Evolutionary conservation across 2,888 invertebrate genomes (phyloP).

Genomic region (Vesta saturnalis): DNA sequence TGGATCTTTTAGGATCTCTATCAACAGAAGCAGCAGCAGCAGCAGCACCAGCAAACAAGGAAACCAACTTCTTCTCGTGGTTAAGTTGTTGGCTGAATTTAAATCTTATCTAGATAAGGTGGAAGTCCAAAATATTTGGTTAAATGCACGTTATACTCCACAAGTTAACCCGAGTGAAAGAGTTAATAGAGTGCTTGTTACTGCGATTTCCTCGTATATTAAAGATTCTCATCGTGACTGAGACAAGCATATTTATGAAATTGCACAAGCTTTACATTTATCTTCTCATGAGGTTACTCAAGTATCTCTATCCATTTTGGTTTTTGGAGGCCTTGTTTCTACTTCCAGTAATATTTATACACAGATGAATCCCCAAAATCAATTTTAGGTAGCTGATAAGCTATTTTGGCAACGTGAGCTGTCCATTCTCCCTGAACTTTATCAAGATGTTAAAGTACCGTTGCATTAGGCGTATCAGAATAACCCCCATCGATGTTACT

Average conservation of each 20-base stretch:
- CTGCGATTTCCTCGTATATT: neutral
- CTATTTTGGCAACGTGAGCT: no score
- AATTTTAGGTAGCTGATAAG: no score
- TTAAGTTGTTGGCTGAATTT: constrained; percentile 25
- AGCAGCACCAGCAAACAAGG: constrained; percentile 30
- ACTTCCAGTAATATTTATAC: neutral
- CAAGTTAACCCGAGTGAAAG: neutral
- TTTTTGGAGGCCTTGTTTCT: neutral
- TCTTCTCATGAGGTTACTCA: neutral
- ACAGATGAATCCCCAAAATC: no score
- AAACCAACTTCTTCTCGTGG: constrained; percentile 33
- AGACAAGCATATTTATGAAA: neutral
- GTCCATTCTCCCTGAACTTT: neutral
- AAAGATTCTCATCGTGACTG: neutral
- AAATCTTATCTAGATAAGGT: neutral
- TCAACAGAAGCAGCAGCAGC: no score
- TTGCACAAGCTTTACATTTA: neutral
- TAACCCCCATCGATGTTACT: neutral
- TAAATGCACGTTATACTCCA: neutral
- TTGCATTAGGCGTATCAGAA: neutral
- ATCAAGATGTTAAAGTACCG: no score
- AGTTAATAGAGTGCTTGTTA: neutral
- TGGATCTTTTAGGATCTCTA: no score
- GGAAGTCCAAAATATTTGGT: neutral
- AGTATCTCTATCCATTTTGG: neutral